phyloP scores from a whole-genome alignment of 1,140 invertebrate genomes.

The Psix sp. region DNA sequence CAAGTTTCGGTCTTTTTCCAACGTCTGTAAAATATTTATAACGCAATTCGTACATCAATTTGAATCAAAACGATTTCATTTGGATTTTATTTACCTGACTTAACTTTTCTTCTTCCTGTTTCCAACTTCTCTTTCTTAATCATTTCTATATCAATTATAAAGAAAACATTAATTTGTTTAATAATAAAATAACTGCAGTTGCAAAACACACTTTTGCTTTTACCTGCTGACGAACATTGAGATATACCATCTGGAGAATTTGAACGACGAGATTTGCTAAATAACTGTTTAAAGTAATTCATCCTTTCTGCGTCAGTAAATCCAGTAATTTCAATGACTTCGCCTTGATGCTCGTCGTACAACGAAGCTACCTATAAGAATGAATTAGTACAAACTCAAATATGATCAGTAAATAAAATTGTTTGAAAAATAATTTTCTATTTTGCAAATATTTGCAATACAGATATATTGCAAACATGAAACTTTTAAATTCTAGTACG shows the following conservation, averaged over 20 bases:
- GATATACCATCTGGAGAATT: conserved; percentile 55
- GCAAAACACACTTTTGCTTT: not conserved
- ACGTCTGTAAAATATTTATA: conserved; percentile 1
- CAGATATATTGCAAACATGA: conserved; percentile 30
- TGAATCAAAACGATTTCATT: not conserved
- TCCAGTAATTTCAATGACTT: conserved; percentile 65
- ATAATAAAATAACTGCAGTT: not conserved
- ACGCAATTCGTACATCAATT: not conserved
- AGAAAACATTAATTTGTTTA: conserved; percentile 4
- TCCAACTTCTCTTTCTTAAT: not conserved
- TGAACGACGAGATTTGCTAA: conserved; percentile 39
- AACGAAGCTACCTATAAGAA: conserved; percentile 62
- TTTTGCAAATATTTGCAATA: too few species aligned
- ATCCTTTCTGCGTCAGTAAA: conserved; percentile 62
- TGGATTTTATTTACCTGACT: not conserved
- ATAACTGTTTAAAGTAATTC: conserved; percentile 70
- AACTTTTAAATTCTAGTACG: not conserved
- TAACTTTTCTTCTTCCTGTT: not conserved
- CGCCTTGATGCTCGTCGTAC: conserved; percentile 68
- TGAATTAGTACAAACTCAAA: too few species aligned
- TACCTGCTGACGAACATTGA: conserved; percentile 66
- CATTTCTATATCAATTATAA: not conserved
- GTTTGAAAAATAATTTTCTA: too few species aligned
- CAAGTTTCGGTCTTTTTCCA: conserved; percentile 4
- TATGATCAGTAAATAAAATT: too few species aligned